These are phyloP conservation scores for Ctenopoma multispine DNA, from an alignment of 2,797 vertebrate genomes.

Conservation along the genomic window DNA sequence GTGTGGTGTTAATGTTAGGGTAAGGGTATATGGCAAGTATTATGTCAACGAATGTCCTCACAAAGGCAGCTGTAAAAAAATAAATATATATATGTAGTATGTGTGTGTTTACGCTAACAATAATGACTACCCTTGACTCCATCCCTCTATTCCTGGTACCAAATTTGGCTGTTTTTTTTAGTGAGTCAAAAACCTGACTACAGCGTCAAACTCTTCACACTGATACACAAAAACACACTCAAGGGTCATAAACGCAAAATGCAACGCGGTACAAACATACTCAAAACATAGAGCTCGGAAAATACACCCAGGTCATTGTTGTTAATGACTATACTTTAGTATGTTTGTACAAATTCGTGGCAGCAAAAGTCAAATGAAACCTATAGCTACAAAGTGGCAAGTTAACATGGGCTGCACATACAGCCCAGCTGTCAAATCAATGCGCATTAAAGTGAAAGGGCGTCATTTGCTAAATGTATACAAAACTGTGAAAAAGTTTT, in stretches of 20 bases:
- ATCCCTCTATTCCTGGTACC: background rate
- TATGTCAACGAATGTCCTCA: no score
- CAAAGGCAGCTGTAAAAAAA: no score
- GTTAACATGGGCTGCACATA: no score
- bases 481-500: no score
- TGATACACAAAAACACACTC: background rate
- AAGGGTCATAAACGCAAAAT: background rate
- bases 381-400: background rate
- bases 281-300: background rate
- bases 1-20: no score
- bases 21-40: no score
- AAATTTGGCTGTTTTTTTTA: constrained; percentile 1
- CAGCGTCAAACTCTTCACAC: background rate
- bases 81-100: background rate
- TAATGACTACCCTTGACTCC: background rate
- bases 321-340: background rate
- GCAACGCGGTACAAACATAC: background rate
- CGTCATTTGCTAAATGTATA: no score
- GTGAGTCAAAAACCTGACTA: background rate
- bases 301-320: background rate
- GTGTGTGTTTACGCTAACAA: background rate
- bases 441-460: no score
- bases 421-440: no score
- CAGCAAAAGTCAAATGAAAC: background rate
- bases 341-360: constrained; percentile 4